These are phyloP conservation scores for Prunella fulvescens DNA, from an alignment of 2,113 vertebrate genomes.

Conservation along the genomic window DNA sequence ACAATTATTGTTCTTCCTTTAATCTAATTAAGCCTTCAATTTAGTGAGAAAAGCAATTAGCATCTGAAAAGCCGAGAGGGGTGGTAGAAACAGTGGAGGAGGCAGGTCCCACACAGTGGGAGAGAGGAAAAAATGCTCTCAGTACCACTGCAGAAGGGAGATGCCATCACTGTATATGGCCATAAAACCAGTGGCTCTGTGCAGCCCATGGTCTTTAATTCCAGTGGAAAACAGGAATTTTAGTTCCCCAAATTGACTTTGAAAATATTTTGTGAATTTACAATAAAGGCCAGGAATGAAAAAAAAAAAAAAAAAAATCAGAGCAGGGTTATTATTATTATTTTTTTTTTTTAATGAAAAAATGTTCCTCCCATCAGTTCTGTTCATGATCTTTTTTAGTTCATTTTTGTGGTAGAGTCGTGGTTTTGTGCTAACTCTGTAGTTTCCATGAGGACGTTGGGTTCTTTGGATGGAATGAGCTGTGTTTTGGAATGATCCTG, in stretches of 20 bases:
- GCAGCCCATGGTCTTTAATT: neutral
- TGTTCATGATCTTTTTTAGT: neutral
- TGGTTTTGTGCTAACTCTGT: conserved; percentile 1
- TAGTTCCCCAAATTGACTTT: neutral
- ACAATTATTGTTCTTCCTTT: conserved; percentile 49
- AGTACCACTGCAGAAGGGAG: neutral
- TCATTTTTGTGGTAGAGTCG: neutral
- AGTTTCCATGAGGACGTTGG: neutral
- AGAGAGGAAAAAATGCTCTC: neutral
- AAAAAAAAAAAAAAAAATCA: neutral
- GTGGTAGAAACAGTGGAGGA: neutral
- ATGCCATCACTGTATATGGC: neutral
- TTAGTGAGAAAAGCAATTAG: conserved; percentile 49
- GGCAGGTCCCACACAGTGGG: neutral
- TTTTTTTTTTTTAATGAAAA: neutral
- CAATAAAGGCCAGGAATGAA: neutral
- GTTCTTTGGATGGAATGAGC: neutral
- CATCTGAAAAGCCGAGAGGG: conserved; percentile 28
- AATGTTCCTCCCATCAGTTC: neutral
- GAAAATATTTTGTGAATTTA: neutral
- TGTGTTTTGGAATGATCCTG: neutral
- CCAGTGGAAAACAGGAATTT: neutral
- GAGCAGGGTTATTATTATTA: neutral
- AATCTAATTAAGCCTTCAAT: conserved; percentile 63
- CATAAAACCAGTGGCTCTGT: neutral